These are phyloP conservation scores for Pseudorectes ferrugineus DNA, from an alignment of 2,113 vertebrate genomes.

Conservation along the genomic window DNA sequence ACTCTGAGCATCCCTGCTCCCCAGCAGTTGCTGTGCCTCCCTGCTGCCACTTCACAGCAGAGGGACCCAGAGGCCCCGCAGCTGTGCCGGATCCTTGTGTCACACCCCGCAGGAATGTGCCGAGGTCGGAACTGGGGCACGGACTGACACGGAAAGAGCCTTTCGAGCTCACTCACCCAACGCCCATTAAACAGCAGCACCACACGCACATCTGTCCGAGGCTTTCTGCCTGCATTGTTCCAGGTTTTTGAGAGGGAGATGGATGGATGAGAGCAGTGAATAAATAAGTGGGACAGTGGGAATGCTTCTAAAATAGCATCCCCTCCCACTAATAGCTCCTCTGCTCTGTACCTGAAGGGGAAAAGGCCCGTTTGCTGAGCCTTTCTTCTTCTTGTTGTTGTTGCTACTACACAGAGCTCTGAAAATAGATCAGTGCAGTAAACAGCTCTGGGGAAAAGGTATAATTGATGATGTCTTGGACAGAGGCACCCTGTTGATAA, in stretches of 20 bases:
- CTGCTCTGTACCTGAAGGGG: not conserved
- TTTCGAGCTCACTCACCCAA: conserved; percentile 14
- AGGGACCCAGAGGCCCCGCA: not conserved
- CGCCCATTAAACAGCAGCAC: conserved; percentile 2
- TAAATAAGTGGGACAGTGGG: conserved; percentile 44
- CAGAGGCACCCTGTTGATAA: not conserved
- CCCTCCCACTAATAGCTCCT: not conserved
- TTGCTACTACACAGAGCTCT: not conserved
- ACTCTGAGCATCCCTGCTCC: not conserved
- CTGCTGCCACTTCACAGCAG: not conserved
- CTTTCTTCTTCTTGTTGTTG: not conserved
- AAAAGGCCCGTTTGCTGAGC: not conserved
- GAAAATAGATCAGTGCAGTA: conserved; percentile 3
- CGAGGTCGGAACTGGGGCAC: not conserved
- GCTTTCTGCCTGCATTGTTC: not conserved
- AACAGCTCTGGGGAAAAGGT: not conserved
- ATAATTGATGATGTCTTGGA: not conserved
- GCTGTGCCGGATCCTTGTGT: not conserved
- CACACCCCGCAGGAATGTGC: not conserved
- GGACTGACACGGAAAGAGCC: not conserved
- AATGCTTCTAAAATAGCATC: conserved; percentile 7
- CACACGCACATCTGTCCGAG: not conserved
- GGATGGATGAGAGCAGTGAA: conserved; percentile 13
- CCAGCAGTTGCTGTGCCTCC: not conserved
- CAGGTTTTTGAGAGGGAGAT: not conserved